phyloP scores from a whole-genome alignment of 2,797 vertebrate species.

The Crypturellus tataupa region DNA sequence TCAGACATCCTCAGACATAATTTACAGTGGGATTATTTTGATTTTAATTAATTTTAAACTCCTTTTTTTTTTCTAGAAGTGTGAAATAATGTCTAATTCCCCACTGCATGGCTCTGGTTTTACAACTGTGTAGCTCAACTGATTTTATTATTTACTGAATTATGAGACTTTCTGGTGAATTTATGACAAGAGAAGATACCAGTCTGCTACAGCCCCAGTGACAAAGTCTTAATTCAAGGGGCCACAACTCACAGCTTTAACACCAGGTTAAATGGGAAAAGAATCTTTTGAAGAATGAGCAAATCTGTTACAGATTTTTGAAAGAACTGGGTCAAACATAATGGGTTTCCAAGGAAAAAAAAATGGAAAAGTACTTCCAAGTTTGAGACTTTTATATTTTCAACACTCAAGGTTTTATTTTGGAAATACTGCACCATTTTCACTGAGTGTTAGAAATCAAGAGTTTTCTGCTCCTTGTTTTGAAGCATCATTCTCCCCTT shows the following conservation, averaged over 20 bases:
- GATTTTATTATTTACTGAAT: not conserved
- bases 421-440: not conserved
- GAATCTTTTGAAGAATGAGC: not conserved
- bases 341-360: not conserved
- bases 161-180: not conserved
- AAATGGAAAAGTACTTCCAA: not conserved
- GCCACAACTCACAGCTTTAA: not conserved
- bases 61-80: accelerated
- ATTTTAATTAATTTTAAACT: conserved; percentile 10
- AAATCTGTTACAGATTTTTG: not conserved
- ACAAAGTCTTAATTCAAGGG: not conserved
- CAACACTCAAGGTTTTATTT: not conserved
- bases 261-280: not conserved
- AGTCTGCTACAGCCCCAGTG: not conserved
- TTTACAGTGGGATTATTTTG: not conserved
- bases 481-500: not conserved
- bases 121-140: not conserved
- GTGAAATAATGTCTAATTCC: conserved; percentile 1
- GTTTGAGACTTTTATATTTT: not conserved
- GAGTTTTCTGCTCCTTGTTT: not conserved
- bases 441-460: not conserved
- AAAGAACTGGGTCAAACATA: not conserved
- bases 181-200: not conserved
- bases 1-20: not conserved
- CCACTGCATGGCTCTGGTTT: not conserved